Percentiles rank a stretch among this genome's conserved stretches.
Evolutionary conservation across 2,888 invertebrate genomes (phyloP).

Genomic region (Lasioglossum figueresi): DNA sequence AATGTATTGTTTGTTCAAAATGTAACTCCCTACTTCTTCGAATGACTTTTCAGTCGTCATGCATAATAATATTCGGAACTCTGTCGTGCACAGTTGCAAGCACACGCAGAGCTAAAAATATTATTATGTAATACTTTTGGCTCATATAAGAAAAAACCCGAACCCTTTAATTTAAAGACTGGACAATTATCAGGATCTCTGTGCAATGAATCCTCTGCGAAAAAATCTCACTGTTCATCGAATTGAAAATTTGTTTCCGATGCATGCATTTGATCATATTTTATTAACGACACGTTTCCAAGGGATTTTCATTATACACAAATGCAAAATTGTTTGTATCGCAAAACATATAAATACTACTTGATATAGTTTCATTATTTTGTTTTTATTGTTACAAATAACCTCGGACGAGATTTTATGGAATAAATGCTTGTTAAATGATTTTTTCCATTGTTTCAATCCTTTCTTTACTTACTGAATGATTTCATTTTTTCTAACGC

Average conservation of each 20-base stretch:
- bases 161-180: conserved; percentile 27
- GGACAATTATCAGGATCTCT: conserved; percentile 35
- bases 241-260: conserved; percentile 58
- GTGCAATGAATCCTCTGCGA: conserved; percentile 51
- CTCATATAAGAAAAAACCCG: conserved; percentile 25
- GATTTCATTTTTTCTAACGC: conserved; percentile 20
- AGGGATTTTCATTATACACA: conserved; percentile 64
- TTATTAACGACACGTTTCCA: conserved; percentile 57
- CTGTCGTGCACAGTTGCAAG: conserved; percentile 9
- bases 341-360: conserved; percentile 61
- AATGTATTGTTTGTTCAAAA: conserved; percentile 28
- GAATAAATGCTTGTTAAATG: conserved; percentile 62
- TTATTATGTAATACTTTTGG: conserved; percentile 41
- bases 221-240: conserved; percentile 48
- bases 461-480: conserved; percentile 23
- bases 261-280: conserved; percentile 56
- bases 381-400: conserved; percentile 45
- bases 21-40: conserved; percentile 34
- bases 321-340: conserved; percentile 67
- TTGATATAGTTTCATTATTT: conserved; percentile 43
- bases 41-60: conserved; percentile 40
- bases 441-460: conserved; percentile 36
- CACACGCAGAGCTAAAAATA: conserved; percentile 35
- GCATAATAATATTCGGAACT: conserved; percentile 47
- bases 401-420: conserved; percentile 46